Base-by-base conservation (phyloP, 1,140 invertebrate species). In the Cyclina sinensis region DNA sequence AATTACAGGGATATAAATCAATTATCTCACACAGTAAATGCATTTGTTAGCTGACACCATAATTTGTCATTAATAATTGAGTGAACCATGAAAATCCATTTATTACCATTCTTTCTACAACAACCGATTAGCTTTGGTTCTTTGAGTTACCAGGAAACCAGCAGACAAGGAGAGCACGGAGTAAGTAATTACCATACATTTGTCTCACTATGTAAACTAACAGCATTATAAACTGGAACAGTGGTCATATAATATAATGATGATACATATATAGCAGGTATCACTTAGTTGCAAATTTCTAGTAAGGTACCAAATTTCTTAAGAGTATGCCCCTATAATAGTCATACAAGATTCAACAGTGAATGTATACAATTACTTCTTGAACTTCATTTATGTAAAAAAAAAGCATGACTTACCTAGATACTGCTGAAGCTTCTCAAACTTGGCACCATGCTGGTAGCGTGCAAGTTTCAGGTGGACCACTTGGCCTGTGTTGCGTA, bases 381-480 rank as follows among this genome's bases (percentile, higher is more conserved):
- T 57, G 5, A 57, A 57, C 18, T 57, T 57, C 54, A 57, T 57
- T 18, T 43, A 4, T 43, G 14, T 43, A 43, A 43, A 43, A 43
- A 14, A 43, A 43, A 43, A 43, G 5, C 14, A 43, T 43, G 32
- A 1, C 92, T 88, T 89, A 95, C 95, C 91, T 78, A 94, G 59
- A 73, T 95, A 95, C 39, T 94, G 92, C 76, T 99, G 98, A 48
- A 99, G 96, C 95, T 99, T 98, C 94, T 99, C 98, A 96, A 97
- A 99, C 95, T 99, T 99, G 78, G 98, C 98, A 30, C 98, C 99
- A 91, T 98, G 97, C 57, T 99, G 96, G 96, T 99, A 99, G 90
- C 99, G 96, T 92, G 99, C 98, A 79, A 99, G 96, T 90, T 98
- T 97, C 7, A 99, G 96, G 54, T 91, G 90, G 2, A 96, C 95